phyloP scores from a whole-genome alignment of 1,140 invertebrate genomes.

The Pomacea maculata region DNA sequence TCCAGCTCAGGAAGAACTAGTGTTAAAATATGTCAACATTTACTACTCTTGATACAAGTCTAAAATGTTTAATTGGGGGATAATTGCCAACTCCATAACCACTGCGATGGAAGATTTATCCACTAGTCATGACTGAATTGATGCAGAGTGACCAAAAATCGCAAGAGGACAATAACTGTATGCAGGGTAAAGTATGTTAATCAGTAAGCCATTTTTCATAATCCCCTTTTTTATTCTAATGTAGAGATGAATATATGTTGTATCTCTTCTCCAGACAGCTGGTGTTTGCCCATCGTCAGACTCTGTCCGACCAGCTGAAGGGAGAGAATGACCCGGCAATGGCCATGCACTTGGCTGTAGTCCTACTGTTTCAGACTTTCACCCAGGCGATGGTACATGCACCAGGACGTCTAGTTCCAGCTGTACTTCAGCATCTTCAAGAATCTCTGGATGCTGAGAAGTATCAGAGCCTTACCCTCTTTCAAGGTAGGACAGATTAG shows the following conservation, averaged over 20 bases:
- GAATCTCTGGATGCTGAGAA: slow-evolving; percentile 74
- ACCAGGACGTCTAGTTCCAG: slow-evolving; percentile 88
- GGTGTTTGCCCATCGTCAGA: slow-evolving; percentile 81
- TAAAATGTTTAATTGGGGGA: too few relatives aligned
- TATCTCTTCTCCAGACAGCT: slow-evolving; percentile 67
- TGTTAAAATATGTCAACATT: too few relatives aligned
- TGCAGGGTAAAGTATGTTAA: too few relatives aligned
- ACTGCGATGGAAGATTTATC: too few relatives aligned
- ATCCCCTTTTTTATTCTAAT: too few relatives aligned
- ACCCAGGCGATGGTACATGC: slow-evolving; percentile 85
- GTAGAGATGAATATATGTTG: not conserved
- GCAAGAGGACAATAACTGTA: too few relatives aligned
- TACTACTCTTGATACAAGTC: too few relatives aligned
- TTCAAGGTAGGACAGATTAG: slow-evolving; percentile 74
- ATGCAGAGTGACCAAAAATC: too few relatives aligned
- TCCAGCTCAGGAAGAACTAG: too few relatives aligned
- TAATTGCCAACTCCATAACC: too few relatives aligned
- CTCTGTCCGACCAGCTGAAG: slow-evolving; percentile 80
- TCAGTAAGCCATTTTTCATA: too few relatives aligned
- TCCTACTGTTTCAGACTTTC: slow-evolving; percentile 83
- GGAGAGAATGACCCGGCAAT: slow-evolving; percentile 79
- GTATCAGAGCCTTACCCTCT: slow-evolving; percentile 73
- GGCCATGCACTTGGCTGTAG: slow-evolving; percentile 81
- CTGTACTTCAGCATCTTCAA: slow-evolving; percentile 79
- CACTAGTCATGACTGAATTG: too few relatives aligned